Evolutionary conservation across 2,113 vertebrate genomes (phyloP).

Genomic region (Mustelus asterias): DNA sequence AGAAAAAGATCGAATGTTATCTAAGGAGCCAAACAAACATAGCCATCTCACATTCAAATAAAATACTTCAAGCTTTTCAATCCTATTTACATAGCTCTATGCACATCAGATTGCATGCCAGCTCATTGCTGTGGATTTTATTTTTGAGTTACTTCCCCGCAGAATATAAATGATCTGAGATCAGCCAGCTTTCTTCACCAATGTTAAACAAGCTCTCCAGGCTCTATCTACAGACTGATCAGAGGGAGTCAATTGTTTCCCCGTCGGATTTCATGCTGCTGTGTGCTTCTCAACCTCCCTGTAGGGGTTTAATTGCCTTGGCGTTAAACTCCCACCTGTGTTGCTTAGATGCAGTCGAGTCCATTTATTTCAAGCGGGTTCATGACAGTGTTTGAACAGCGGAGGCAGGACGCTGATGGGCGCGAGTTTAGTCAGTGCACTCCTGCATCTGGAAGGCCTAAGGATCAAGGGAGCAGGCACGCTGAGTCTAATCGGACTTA

Average conservation of each 20-base stretch:
- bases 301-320: background rate
- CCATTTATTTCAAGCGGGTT: background rate
- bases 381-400: background rate
- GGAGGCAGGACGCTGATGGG: background rate
- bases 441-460: background rate
- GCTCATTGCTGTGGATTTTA: background rate
- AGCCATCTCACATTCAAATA: background rate
- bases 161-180: background rate
- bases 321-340: background rate
- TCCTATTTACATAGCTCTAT: background rate
- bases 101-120: background rate
- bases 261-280: background rate
- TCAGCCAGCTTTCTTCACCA: background rate
- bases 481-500: no score
- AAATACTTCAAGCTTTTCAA: conserved; percentile 1
- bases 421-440: background rate
- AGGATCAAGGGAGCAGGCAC: background rate
- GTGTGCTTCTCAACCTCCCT: background rate
- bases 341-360: background rate
- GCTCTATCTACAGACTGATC: background rate
- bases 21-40: background rate
- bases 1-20: background rate
- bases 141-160: background rate
- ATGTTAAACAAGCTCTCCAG: background rate
- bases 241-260: background rate